Evolutionary conservation across 1,140 invertebrate genomes (phyloP), one percentile per base, ranked within the genome.

Genomic region (Habropoda laboriosa): DNA sequence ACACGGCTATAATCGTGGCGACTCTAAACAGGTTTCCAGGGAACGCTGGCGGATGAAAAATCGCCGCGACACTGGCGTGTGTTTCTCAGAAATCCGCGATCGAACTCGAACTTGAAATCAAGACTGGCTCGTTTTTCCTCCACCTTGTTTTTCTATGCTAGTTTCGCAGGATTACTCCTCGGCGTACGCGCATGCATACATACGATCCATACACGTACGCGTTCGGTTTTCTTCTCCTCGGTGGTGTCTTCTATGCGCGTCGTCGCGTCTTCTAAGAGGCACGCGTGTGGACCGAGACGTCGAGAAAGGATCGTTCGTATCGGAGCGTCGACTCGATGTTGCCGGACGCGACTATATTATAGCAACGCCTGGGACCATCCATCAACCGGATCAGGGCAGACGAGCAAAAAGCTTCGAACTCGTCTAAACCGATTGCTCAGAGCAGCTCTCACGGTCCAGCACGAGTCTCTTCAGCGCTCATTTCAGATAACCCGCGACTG

Each of bases 21-120:
- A 35, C 57, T 61, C 27, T 79, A 58, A 86, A 86, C 83, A 75
- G 79, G 83, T 85, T 86, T 79, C 55, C 66, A 58, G 40, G 71
- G 4, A 27, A 47, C 13, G 35, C n/a, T 5, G 57, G 38, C 7
- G 57, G 38, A 53, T 68, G 75, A 76, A 86, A 86, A 85, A 72
- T 85, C 35, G 16, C 24, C 38, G 67, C 40, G 71, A 80, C 60
- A 67, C 51, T 2, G 42, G 32, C 47, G 47, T 13, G 47, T 13
- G 70, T 74, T 85, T 86, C 82, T 78, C 51, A 68, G 73, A 81
- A n/a, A 75, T 61, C n/a, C 16, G 47, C 55, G 55, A 84, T 79
- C 80, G 77, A 86, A 81, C 82, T 85, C 74, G 83, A 81, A 81
- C 79, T 85, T 85, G 79, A 86, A 85, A 86, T 82, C 57, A 58